Conservation (phyloP, 2,888 invertebrate genomes). For the Epicampocera succincta region DNA sequence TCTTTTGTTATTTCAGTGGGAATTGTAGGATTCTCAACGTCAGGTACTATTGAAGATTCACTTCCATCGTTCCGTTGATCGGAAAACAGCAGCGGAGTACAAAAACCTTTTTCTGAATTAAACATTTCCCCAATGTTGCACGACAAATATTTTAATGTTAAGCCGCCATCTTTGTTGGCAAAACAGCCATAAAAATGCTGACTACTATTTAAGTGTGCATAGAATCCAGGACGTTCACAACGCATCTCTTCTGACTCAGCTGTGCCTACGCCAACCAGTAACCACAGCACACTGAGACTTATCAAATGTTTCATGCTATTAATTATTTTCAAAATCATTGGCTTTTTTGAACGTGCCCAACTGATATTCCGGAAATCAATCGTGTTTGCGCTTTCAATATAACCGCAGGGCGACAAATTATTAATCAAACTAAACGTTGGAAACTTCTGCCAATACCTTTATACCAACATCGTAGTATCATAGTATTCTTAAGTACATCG, state of each 20-base stretch:
- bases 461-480: conserved; percentile 71
- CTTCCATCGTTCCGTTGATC: background rate
- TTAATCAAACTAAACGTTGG: conserved; percentile 72
- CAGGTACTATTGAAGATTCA: background rate
- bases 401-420: conserved; percentile 26
- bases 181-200: conserved; percentile 72
- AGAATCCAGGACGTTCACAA: conserved; percentile 71
- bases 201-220: conserved; percentile 70
- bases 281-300: conserved; percentile 33
- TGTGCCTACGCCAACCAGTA: conserved; percentile 16
- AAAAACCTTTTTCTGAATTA: conserved; percentile 59
- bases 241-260: conserved; percentile 30
- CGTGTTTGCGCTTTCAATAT: background rate
- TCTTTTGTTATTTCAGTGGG: conserved; percentile 17
- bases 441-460: conserved; percentile 71
- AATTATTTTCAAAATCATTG: background rate
- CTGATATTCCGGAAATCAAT: too few species aligned
- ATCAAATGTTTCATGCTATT: conserved; percentile 60
- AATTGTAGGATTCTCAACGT: conserved; percentile 45
- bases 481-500: background rate
- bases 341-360: background rate
- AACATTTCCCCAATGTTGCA: conserved; percentile 72
- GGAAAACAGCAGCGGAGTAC: conserved; percentile 51
- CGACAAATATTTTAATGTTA: conserved; percentile 64
- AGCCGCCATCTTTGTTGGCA: conserved; percentile 67